Evolutionary conservation across 2,888 invertebrate species (phyloP), one percentile per base, ranked within the genome.

Genomic region (Copidosoma aretas): DNA sequence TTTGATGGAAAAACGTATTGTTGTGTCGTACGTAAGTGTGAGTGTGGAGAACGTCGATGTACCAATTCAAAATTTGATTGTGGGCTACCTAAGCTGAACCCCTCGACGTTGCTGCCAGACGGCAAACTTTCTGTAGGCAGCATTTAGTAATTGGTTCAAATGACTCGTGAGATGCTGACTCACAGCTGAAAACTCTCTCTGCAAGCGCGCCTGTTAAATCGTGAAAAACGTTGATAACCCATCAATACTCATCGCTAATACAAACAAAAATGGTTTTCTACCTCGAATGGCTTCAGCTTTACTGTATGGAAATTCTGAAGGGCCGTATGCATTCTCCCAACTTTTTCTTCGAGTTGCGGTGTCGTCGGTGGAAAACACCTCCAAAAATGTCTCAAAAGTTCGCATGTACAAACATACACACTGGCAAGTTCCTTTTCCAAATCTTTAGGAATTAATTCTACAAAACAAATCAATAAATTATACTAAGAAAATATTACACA

Each of bases 341-440:
- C 90, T 83, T 94, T 90, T 24, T 91, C 91, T 81, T 95, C 93
- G 49, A 92, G 85, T 63, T 89, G 89, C 22, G 90, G 87, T 1
- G 91, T 90, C 0, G 91, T 91, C 1, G 91, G 90, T 46, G 93
- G 93, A 86, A 98, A 97, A 82, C 97, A 93, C 56, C 91, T 88
- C 98, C 98, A 99, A 85, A 98, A 94, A 84, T 98, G 97, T 70
- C 94, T 89, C 17, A 98, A 85, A 69, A 99, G 85, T 85, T 98
- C 98, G 71, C 93, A 91, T 5, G 93, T 87, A 0, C 95, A 93
- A 62, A 92, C 87, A 85, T 98, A 97, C 62, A 97, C 86, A 72
- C 93, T 90, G 67, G 91, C 89, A 15, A 98, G 86, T 79, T 98
- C 97, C 56, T 89, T 89, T 79, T 94, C 93, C 70, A 95, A 89